Evolutionary conservation across 1,140 invertebrate species (phyloP).

Genomic region (Ptiloglossa arizonensis): DNA sequence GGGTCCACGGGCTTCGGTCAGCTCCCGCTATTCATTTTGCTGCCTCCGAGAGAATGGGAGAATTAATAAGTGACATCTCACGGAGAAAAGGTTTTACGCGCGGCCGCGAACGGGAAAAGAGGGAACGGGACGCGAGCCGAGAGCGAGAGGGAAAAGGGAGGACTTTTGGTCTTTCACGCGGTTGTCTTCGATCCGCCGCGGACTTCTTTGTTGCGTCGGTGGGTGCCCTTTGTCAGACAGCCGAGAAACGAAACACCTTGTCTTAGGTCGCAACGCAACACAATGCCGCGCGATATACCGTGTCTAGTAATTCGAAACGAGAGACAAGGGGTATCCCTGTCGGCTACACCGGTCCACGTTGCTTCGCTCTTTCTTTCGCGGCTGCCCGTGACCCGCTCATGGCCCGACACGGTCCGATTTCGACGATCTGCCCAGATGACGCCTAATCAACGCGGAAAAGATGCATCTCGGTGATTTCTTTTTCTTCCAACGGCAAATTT

Average conservation of each 20-base stretch:
- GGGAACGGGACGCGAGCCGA: conserved; percentile 7
- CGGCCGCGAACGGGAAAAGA: conserved; percentile 55
- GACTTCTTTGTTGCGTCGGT: conserved; percentile 51
- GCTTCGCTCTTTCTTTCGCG: conserved; percentile 22
- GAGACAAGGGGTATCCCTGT: not conserved
- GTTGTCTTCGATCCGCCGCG: conserved; percentile 32
- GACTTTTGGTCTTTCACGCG: conserved; percentile 24
- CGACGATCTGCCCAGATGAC: too few relatives aligned
- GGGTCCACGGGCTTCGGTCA: conserved; percentile 32
- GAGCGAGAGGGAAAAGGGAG: conserved; percentile 11
- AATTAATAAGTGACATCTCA: conserved; percentile 82
- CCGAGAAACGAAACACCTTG: conserved; percentile 59
- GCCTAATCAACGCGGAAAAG: too few relatives aligned
- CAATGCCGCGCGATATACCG: conserved; percentile 48
- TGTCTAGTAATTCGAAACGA: conserved; percentile 32
- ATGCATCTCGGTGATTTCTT: too few relatives aligned
- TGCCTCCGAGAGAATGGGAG: conserved; percentile 71
- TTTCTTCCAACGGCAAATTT: too few relatives aligned
- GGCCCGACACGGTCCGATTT: too few relatives aligned
- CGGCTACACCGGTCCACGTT: not conserved
- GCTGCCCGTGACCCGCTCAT: too few relatives aligned
- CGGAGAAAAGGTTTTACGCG: conserved; percentile 75
- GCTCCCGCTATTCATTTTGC: conserved; percentile 73
- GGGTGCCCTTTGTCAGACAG: conserved; percentile 46
- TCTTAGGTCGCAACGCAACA: conserved; percentile 56